Evolutionary conservation across 2,113 vertebrate species (phyloP).

Genomic region (Cnemophilus loriae): DNA sequence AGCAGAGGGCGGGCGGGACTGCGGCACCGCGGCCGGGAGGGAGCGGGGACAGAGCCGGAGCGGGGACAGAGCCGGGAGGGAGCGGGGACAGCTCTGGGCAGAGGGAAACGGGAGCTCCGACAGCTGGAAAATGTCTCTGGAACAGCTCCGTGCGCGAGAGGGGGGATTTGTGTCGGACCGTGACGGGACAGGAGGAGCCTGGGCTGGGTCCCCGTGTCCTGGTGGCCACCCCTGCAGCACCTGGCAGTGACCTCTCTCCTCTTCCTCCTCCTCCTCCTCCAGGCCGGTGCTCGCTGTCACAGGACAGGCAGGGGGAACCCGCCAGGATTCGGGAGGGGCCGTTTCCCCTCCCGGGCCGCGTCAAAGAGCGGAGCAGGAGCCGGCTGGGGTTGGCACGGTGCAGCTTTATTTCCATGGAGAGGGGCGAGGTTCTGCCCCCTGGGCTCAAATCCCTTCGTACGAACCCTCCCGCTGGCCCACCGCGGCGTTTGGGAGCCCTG

Average conservation of each 20-base stretch:
- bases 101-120: not conserved
- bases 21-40: not conserved
- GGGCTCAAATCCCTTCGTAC: not conserved
- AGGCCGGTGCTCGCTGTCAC: not conserved
- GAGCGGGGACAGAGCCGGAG: not conserved
- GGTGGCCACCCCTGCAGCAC: not conserved
- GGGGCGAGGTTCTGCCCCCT: not conserved
- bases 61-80: not conserved
- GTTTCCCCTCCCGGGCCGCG: rapidly evolving
- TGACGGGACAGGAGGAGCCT: not conserved
- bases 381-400: conserved; percentile 34
- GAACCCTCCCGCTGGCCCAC: not conserved
- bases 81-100: not conserved
- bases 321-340: rapidly evolving
- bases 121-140: not conserved
- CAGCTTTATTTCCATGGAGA: conserved; percentile 47
- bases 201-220: not conserved
- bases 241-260: not conserved
- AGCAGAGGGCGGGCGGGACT: not conserved
- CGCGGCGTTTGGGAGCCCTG: not conserved
- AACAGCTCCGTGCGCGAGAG: not conserved
- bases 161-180: not conserved
- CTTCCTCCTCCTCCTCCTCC: not conserved
- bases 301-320: too few relatives aligned
- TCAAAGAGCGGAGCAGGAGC: not conserved